Base-by-base conservation (phyloP, 1,140 invertebrate genomes). In the Mycetomoellerius zeteki region DNA sequence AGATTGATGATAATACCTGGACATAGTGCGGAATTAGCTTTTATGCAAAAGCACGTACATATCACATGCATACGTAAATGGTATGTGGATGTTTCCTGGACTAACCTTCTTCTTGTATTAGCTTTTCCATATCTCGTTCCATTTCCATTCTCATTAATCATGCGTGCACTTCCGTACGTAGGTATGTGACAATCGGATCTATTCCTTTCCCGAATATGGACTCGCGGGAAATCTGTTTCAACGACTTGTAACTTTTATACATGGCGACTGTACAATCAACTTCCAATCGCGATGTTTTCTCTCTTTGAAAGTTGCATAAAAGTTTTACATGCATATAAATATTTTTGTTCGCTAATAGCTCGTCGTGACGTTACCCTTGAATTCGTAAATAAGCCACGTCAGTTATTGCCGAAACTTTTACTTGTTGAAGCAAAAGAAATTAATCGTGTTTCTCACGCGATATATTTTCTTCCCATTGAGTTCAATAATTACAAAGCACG, bases 101-200 rank as follows among this genome's bases (percentile, higher is more conserved):
- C 67, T 54, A 56, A 33, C n/a, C 72, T 84, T 54, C 75, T 84
- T 54, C 69, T 30, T 27, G 27, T 60, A 75, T 73, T 60, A 86
- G 50, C 60, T 73, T 78, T 69, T 47, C 12, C 43, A 16, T 64
- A 62, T 12, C 30, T 37, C 14, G 14, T 10, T 16, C 56, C 27
- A 47, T 75, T 62, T 64, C 10, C 33, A 43, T 73, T 73, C n/a
- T 71, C 69, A 62, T 84, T 84, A 84, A 84, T 82, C 85, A 62
- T 76, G n/a, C 69, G 19, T 16, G 12, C 24, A 50, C 37, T 58
- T 75, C 14, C 21, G 21, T 69, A 65, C 12, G 5, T 47, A 33
- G 10, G 1, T 37, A 24, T 27, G 33, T 56, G 58, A 77, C 50
- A 65, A 54, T 76, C 30, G 47, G 27, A 85, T 64, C 43, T 60